Base-by-base conservation (phyloP, 2,113 vertebrate species). In the Oryzias javanicus region DNA sequence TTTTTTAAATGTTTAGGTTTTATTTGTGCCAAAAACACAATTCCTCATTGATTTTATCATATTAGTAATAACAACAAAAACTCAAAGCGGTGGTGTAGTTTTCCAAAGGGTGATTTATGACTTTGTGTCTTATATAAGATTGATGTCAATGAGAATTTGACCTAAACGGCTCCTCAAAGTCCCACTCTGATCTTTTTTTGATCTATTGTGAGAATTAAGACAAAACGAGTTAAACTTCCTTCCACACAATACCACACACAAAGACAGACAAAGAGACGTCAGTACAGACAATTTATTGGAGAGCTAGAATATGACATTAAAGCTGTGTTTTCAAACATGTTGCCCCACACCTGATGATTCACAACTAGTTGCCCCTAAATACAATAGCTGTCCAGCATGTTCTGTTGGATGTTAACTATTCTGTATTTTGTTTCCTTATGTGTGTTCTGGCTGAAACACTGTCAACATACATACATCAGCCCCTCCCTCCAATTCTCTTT, bases 281-380 rank as follows among this genome's bases (percentile, higher is more conserved):
- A 48, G 29, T 69, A 17, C 45, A 60, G 6, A 17, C 49, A 1
- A 62, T 77, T 83, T 72, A 60, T 80, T 58, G 46, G 15, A 61
- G 49, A 58, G 16, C 35, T 61, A 53, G 45, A 19, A 69, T 53
- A 17, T 45, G 19, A 70, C 4, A 44, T 42, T 17, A 41, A 72
- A 75, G 55, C 63, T 60, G 66, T 48, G 46, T 56, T 70, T 67
- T 42, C 41, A 40, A 6, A 56, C 48, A 60, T 17, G 46, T 7
- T 15, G 50, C 27, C 13, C 63, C 22, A 42, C 55, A 22, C 4
- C 16, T 51, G 45, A 49, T 20, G 5, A 22, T 42, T 61, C 72
- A 57, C 24, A 49, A 5, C 17, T 59, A 74, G 48, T 19, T 57
- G 44, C 52, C 19, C 53, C 63, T 82, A 73, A 22, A 55, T 67